Evolutionary conservation across 1,140 invertebrate genomes (phyloP), one percentile per base, ranked within the genome.

Genomic region (Uloborus diversus): DNA sequence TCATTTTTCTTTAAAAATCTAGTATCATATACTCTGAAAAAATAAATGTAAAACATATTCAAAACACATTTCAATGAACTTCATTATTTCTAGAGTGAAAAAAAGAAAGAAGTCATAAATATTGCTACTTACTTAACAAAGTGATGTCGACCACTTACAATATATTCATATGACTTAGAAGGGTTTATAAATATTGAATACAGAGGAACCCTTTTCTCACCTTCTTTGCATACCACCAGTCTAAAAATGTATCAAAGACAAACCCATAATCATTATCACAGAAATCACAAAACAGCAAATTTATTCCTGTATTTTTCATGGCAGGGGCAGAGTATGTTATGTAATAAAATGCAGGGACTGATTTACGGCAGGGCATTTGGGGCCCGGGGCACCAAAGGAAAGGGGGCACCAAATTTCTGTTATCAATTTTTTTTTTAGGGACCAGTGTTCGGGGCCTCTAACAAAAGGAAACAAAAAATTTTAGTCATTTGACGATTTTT

Each of bases 181-280:
- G 96, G 96, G 90, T 98, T 93, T 33, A 90, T 91, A 82, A 92
- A 89, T 84, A 99, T 93, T 85, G 94, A 96, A 87, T 96, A 97
- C 53, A 98, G 87, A 23, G 92, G 89, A 2, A 96, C 88, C 82
- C 91, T 90, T 53, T 86, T 84, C 4, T 87, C 86, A 81, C 88
- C 86, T 69, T 92, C 89, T 82, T 90, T 91, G 9, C 94, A 91
- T 33, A 88, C 88, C 59, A 92, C 84, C 81, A 94, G 85, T 84
- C 93, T 94, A 85, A 85, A 87, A 86, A 83, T 47, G 9, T 47
- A 9, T 11, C 42, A 11, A 9, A 47, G 9, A 11, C 42, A 11
- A 11, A 11, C 42, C n/a, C 42, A 9, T 47, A 11, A 11, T 47
- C n/a, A 9, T 47, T 9, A 47, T 47, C 9, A 11, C 42, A 47